Percentiles rank a stretch among this genome's conserved stretches.
Evolutionary conservation across 2,888 invertebrate species (phyloP).

Genomic region (Diarsia rubi): DNA sequence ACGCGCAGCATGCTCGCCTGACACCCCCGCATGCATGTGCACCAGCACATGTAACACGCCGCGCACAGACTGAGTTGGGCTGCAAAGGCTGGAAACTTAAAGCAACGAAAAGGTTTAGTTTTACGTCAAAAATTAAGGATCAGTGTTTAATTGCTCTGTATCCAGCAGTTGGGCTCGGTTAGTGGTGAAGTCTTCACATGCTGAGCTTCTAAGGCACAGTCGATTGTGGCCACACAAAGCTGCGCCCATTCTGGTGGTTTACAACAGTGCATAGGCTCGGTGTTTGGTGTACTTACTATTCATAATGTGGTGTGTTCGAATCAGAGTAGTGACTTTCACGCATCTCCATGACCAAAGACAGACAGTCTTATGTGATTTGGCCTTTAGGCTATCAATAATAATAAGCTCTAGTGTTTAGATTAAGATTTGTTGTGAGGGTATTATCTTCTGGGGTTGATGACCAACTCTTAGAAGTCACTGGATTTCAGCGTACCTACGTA

Average conservation of each 20-base stretch:
- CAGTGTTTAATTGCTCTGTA: background rate
- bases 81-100: background rate
- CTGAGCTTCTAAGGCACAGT: background rate
- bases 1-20: constrained; percentile 70
- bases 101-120: background rate
- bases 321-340: constrained; percentile 1
- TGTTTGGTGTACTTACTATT: constrained; percentile 6
- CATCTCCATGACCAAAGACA: constrained; percentile 48
- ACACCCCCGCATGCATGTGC: constrained; percentile 41
- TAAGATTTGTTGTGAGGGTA: background rate
- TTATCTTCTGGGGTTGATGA: background rate
- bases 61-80: background rate
- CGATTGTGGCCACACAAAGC: background rate
- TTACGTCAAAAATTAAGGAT: background rate
- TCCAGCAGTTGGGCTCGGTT: background rate
- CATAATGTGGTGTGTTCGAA: background rate
- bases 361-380: constrained; percentile 17
- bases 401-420: constrained; percentile 17
- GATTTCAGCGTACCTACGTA: background rate
- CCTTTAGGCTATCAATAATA: background rate
- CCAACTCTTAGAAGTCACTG: background rate
- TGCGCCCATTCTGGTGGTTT: background rate
- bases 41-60: constrained; percentile 1
- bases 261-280: background rate
- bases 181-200: background rate